A percentile compares a stretch with the other conserved stretches of the same genome.
Evolutionary conservation across 2,888 invertebrate species (phyloP).

Genomic region (Drosophila prostipennis): DNA sequence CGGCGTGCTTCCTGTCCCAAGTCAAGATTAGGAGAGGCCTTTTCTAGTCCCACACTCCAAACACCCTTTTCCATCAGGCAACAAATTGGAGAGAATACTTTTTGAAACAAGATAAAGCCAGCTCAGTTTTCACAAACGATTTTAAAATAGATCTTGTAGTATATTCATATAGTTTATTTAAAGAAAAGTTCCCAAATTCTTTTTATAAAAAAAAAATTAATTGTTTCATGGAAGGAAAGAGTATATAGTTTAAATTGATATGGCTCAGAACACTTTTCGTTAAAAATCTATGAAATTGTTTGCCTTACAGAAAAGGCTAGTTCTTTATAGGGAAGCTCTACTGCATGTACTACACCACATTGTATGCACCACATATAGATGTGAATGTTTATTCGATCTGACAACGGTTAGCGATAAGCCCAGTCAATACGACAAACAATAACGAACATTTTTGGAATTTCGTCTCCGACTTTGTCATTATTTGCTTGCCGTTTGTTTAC

Average conservation of each 20-base stretch:
- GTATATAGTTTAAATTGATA: no score
- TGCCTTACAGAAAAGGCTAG: background rate
- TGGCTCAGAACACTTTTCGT: no score
- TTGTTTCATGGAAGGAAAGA: no score
- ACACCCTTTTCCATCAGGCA: background rate
- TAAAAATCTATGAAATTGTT: background rate
- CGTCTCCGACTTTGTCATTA: slow-evolving; percentile 47
- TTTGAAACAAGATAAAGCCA: no score
- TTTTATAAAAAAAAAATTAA: no score
- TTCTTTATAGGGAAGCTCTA: background rate
- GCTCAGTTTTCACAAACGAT: no score
- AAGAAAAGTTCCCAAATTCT: no score
- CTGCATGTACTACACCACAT: slow-evolving; percentile 6
- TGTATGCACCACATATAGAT: slow-evolving; percentile 4
- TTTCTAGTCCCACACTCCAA: background rate
- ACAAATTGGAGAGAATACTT: no score
- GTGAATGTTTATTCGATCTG: slow-evolving; percentile 53
- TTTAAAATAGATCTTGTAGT: no score
- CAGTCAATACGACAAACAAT: slow-evolving; percentile 68
- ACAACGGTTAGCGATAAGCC: slow-evolving; percentile 61
- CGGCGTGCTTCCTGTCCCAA: slow-evolving; percentile 34
- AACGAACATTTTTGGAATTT: slow-evolving; percentile 41
- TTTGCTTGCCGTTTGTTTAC: slow-evolving; percentile 65
- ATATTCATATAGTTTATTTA: no score
- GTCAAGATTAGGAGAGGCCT: background rate